Percentiles rank a stretch among this genome's conserved stretches.
Evolutionary conservation across 1,140 invertebrate species (phyloP).

Genomic region (Trigoniulus corallinus): DNA sequence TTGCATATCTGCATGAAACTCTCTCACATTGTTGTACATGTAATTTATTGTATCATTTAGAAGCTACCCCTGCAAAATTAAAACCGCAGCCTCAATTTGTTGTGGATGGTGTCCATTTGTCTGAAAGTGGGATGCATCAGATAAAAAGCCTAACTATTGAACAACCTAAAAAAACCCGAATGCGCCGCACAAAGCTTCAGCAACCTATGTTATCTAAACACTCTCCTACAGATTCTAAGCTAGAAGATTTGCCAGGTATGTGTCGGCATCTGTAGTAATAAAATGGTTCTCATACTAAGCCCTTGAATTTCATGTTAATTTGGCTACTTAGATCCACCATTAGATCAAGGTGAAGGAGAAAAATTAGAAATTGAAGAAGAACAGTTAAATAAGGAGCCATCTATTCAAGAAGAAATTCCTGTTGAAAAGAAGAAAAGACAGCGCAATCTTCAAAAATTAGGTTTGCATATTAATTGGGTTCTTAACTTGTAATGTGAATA

Average conservation of each 20-base stretch:
- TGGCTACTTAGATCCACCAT: neutral
- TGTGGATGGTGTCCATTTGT: conserved; percentile 70
- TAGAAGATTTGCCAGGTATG: too few species aligned
- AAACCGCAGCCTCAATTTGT: conserved; percentile 41
- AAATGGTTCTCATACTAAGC: too few species aligned
- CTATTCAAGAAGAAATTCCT: neutral
- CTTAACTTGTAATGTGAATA: neutral
- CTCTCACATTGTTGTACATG: neutral
- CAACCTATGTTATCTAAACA: neutral
- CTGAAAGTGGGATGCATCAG: conserved; percentile 56
- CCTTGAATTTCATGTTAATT: too few species aligned
- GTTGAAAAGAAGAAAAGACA: conserved; percentile 54
- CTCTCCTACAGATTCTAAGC: too few species aligned
- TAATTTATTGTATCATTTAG: too few species aligned
- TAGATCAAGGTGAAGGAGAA: conserved; percentile 1
- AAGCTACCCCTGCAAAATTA: conserved; percentile 14
- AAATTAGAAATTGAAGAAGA: neutral
- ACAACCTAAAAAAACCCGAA: conserved; percentile 35
- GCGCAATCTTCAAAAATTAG: conserved; percentile 73
- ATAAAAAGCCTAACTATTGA: conserved; percentile 56
- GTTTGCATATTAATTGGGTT: conserved; percentile 19
- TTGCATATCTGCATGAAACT: neutral
- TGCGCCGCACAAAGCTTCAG: conserved; percentile 11
- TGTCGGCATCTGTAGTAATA: too few species aligned
- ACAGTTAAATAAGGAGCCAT: neutral